These are phyloP conservation scores for Geococcyx californianus DNA, from an alignment of 2,113 vertebrate species.

Conservation along the genomic window DNA sequence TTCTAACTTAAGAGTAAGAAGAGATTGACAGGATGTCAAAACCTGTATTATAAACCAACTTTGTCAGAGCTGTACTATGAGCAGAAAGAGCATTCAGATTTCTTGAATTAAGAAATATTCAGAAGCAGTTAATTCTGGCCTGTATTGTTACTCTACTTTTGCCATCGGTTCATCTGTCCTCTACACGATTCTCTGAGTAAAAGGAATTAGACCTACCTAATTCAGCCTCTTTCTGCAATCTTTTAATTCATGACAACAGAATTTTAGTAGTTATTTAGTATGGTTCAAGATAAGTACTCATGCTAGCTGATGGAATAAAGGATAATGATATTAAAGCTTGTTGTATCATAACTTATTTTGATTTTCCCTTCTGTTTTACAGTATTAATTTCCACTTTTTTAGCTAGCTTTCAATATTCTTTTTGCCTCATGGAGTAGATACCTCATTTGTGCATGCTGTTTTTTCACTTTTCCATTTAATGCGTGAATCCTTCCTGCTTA, in stretches of 20 bases:
- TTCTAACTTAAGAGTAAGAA: background rate
- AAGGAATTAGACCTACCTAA: background rate
- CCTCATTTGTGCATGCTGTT: background rate
- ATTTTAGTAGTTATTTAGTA: background rate
- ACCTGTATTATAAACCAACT: background rate
- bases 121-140: background rate
- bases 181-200: background rate
- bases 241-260: background rate
- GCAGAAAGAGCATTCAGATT: background rate
- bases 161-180: background rate
- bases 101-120: background rate
- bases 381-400: background rate
- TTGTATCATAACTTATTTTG: background rate
- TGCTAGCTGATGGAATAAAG: background rate
- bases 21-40: background rate
- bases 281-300: background rate
- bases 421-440: background rate
- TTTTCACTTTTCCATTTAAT: background rate
- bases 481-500: background rate
- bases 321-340: background rate
- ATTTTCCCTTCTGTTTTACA: background rate
- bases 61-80: background rate
- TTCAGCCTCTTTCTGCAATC: background rate
- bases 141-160: background rate
- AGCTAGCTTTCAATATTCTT: background rate